Evolutionary conservation across 1,140 invertebrate species (phyloP).

Genomic region (Galleria mellonella): DNA sequence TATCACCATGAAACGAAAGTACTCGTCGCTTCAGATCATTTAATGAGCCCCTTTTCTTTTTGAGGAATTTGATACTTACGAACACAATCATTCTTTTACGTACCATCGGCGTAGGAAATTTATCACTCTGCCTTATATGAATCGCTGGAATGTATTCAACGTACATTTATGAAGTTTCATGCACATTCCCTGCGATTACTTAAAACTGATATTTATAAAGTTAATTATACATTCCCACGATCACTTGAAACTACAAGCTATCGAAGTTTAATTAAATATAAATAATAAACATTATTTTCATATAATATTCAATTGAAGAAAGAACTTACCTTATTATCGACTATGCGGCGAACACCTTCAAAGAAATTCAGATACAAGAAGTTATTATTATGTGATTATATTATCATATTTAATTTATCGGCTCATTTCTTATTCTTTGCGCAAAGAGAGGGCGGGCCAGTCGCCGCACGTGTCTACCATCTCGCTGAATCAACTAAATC

Average conservation of each 20-base stretch:
- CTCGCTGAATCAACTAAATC: slow-evolving; percentile 65
- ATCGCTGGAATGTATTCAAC: too few relatives aligned
- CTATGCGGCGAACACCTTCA: background rate
- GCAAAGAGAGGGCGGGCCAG: slow-evolving; percentile 20
- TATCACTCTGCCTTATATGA: too few relatives aligned
- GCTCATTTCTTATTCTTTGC: slow-evolving; percentile 61
- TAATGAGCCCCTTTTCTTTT: slow-evolving; percentile 28
- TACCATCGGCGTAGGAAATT: too few relatives aligned
- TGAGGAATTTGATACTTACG: slow-evolving; percentile 15
- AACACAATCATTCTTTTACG: slow-evolving; percentile 11
- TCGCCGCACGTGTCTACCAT: slow-evolving; percentile 47
- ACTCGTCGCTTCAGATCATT: slow-evolving; percentile 21
- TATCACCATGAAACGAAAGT: slow-evolving; percentile 20
- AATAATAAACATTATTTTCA: too few relatives aligned
- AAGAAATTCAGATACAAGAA: background rate
- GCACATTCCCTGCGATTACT: too few relatives aligned
- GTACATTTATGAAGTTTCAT: too few relatives aligned
- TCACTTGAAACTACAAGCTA: too few relatives aligned
- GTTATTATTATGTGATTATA: slow-evolving; percentile 6
- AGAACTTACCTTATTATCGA: too few relatives aligned
- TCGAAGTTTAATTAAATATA: too few relatives aligned
- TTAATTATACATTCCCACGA: too few relatives aligned
- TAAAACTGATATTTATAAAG: too few relatives aligned
- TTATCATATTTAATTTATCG: slow-evolving; percentile 43
- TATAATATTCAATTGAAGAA: too few relatives aligned